phyloP scores from a whole-genome alignment of 92 coral and sea anemone species.

The Parazoanthus darwini region DNA sequence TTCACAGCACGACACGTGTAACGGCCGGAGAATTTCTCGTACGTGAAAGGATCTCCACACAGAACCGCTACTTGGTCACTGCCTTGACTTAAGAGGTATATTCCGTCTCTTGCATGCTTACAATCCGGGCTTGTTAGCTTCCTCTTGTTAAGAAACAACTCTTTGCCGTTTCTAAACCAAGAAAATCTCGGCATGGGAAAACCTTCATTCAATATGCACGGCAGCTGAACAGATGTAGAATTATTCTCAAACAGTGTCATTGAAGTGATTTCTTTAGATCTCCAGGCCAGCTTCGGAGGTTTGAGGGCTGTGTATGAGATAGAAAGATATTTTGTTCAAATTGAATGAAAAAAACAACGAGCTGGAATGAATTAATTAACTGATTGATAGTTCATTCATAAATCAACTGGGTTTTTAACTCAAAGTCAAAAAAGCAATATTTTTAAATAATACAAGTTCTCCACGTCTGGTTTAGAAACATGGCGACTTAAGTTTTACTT shows the following conservation, averaged over 20 bases:
- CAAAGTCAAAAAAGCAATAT: no score
- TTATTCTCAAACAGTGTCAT: not conserved
- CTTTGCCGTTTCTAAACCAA: constrained; percentile 16
- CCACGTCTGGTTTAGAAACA: not conserved
- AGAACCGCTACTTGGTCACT: not conserved
- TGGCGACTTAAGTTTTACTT: not conserved
- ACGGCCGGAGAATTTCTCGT: constrained; percentile 19
- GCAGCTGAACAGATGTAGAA: not conserved
- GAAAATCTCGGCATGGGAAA: not conserved
- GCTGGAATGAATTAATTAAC: no score
- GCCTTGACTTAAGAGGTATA: not conserved
- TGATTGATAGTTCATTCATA: no score
- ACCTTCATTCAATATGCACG: constrained; percentile 6
- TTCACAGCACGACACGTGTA: constrained; percentile 16
- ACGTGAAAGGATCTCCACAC: constrained; percentile 10
- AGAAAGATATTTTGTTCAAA: no score
- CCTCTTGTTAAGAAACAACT: not conserved
- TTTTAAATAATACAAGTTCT: no score
- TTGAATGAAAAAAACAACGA: no score
- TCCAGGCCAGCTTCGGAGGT: constrained; percentile 22
- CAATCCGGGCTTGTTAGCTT: constrained; percentile 19
- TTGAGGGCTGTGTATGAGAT: not conserved
- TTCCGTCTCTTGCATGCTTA: constrained; percentile 2
- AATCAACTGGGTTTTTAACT: no score
- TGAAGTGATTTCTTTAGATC: not conserved